A percentile compares a stretch with the other conserved stretches of the same genome.
These are phyloP conservation scores for Melanophora roralis DNA, from an alignment of 2,888 invertebrate species.

Conservation along the genomic window DNA sequence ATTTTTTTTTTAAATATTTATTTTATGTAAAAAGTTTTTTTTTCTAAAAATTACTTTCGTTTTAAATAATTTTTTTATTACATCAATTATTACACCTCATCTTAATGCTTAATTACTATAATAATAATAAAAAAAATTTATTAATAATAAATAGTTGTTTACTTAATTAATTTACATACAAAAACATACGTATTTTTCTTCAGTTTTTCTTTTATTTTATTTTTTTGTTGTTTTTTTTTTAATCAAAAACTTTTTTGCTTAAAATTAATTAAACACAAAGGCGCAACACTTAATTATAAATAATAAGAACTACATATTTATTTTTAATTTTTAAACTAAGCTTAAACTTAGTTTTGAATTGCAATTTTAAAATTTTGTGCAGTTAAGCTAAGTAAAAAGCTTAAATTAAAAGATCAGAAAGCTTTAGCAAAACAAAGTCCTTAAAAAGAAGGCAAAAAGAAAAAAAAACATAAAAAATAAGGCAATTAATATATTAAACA, in stretches of 20 bases:
- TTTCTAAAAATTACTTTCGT: constrained; percentile 44
- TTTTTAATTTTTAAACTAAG: constrained; percentile 11
- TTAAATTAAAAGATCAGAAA: constrained; percentile 8
- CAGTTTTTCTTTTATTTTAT: neutral
- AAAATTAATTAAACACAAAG: constrained; percentile 50
- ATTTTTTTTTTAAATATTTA: constrained; percentile 18
- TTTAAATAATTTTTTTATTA: constrained; percentile 27
- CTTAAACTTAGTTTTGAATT: neutral
- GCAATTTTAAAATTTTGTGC: neutral
- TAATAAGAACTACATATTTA: neutral
- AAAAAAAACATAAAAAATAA: constrained; percentile 6
- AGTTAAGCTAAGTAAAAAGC: too few relatives aligned
- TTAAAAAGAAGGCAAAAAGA: neutral
- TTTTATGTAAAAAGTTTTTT: constrained; percentile 32
- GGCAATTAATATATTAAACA: too few relatives aligned
- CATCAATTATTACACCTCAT: constrained; percentile 52
- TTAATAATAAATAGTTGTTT: constrained; percentile 34
- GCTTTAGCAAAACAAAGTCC: neutral
- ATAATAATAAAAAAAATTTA: constrained; percentile 4
- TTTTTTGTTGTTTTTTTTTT: constrained; percentile 19
- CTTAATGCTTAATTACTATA: constrained; percentile 22
- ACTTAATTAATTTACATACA: too few relatives aligned
- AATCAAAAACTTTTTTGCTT: constrained; percentile 40
- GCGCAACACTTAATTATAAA: constrained; percentile 55
- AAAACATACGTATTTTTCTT: too few relatives aligned